A percentile compares a stretch with the other conserved stretches of the same genome.
Evolutionary conservation across 2,113 vertebrate species (phyloP).

Genomic region (Brachypodius melanocephalos): DNA sequence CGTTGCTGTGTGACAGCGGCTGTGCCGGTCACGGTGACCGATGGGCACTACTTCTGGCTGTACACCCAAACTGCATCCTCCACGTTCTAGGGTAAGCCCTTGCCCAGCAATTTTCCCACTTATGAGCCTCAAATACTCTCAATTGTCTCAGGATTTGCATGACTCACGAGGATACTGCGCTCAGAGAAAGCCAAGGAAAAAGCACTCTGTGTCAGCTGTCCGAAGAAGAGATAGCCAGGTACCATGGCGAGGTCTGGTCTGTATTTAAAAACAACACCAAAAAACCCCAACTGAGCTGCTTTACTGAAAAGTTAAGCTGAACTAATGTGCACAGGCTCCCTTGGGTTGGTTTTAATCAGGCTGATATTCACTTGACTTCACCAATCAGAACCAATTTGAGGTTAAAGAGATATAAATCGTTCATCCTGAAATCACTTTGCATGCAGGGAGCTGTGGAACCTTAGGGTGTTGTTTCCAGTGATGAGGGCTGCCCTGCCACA

Average conservation of each 20-base stretch:
- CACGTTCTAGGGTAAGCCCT: not conserved
- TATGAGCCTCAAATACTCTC: not conserved
- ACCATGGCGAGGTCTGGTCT: fast-evolving
- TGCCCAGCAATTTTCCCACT: not conserved
- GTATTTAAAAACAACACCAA: not conserved
- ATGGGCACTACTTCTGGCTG: not conserved
- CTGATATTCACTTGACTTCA: not conserved
- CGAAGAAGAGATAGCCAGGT: not conserved
- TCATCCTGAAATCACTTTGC: not conserved
- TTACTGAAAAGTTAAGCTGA: not conserved
- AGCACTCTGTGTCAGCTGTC: not conserved
- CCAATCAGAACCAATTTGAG: not conserved
- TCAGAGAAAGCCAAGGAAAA: not conserved
- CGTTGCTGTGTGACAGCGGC: fast-evolving
- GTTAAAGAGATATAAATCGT: not conserved
- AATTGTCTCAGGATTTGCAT: not conserved
- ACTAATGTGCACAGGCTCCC: not conserved
- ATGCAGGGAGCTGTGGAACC: not conserved
- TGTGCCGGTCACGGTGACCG: fast-evolving
- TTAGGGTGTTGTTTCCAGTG: not conserved
- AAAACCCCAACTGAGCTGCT: not conserved
- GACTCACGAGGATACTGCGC: not conserved
- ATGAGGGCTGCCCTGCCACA: not conserved
- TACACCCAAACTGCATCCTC: not conserved
- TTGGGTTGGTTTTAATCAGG: not conserved